Evolutionary conservation across 2,113 vertebrate species (phyloP), one percentile per base, ranked within the genome.

Genomic region (Panthera uncia): DNA sequence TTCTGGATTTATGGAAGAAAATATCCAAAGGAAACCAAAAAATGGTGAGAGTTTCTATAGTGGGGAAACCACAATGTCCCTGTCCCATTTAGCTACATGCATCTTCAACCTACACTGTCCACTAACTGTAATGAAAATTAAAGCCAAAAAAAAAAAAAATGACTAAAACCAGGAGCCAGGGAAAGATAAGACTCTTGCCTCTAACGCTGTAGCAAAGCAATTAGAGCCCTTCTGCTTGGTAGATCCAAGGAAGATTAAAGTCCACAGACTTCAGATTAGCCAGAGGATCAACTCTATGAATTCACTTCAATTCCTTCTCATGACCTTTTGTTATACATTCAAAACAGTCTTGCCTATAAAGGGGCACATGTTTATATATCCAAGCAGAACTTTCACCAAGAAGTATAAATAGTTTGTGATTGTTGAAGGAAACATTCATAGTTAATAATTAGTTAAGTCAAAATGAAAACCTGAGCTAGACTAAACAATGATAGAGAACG

Each of bases 401-500:
- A 94, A 92, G 23, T 31, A n/a, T 36, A 96, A 89, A 96, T 82
- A 89, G 12, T 80, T 82, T 89, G 31, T 69, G n/a, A 78, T 27
- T 29, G 52, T 52, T 79, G 61, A 94, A 95, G 69, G 80, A 97
- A 95, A 84, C 13, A 86, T 52, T 76, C 48, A 68, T 94, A 66
- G 80, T 94, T 92, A 95, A 94, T 88, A 83, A 95, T 95, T 91
- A 82, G 91, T 74, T 87, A 94, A 94, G 52, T 93, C 48, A 84
- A 92, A 92, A 65, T 61, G 74, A 97, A 97, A 92, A 96, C 65
- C 18, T 71, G 16, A 4, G 14, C 57, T 90, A 95, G 80, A 83
- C 69, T 84, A 91, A 94, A 84, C 88, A 96, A 36, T 85, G 78
- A 71, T 52, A 1, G 21, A 66, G 29, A 93, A 92, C 48, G 4